Base-by-base conservation (phyloP, 2,113 vertebrate genomes). In the Chaenocephalus aceratus region DNA sequence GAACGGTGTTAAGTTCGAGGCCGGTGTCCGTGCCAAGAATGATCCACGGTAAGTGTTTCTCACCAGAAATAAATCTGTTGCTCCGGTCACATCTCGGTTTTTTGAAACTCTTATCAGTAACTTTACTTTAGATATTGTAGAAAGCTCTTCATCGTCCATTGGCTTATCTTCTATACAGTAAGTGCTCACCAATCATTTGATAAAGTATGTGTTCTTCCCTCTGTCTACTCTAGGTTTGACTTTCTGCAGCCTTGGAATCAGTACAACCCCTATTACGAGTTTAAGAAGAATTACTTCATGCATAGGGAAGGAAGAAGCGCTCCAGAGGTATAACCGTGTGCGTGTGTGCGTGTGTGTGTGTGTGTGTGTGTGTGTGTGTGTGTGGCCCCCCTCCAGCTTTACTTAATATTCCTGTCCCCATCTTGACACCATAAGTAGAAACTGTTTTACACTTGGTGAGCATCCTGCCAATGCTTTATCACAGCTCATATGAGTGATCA, bases 241-340 rank as follows among this genome's bases (percentile, higher is more conserved):
- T 99, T 99, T 89, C 94, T 99, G 54, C 97, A 98, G 88, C 95
- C 97, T 0, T 99, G 98, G 97, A 94, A 99, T 89, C 97, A 99
- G 86, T 99, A 96, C 91, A 98, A 99, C 82, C 93, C 96, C 51
- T 99, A 99, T 88, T 99, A 99, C 1, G 98, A 99, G 92, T 99
- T 99, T 89, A 99, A 98, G 94, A 99, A 99, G 92, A 97, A 98
- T 81, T 99, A 97, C 94, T 99, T 97, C 92, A 95, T 98, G 92
- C 97, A 98, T 88, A 99, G 97, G 87, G 97, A 98, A 93, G 97
- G 94, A 1, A 86, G 72, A 72, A 57, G 73, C 61, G 60, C 87
- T 11, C 11, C 69, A 79, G 90, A 96, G 95, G 95, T 26, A 26
- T 26, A 26, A 21, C 21, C 1, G 21, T 34, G 6, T 46, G 6